A percentile compares a stretch with the other conserved stretches of the same genome.
phyloP scores from a whole-genome alignment of 2,888 invertebrate species.

The Ceratothoa steindachneri region DNA sequence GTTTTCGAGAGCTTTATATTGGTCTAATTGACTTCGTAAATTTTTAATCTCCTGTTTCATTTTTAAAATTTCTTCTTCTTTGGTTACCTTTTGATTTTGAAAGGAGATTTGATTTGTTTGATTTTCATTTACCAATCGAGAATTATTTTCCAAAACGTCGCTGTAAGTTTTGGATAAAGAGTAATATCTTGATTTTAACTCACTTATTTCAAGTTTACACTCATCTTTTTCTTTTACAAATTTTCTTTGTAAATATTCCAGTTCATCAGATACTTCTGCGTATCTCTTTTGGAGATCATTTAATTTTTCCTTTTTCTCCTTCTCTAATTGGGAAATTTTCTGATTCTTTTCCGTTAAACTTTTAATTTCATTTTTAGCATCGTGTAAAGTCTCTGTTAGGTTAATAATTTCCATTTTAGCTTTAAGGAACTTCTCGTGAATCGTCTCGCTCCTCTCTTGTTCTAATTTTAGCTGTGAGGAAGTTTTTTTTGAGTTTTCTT shows the following conservation, averaged over 20 bases:
- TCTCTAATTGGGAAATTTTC: not conserved
- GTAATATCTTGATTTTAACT: not conserved
- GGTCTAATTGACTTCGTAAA: conserved; percentile 17
- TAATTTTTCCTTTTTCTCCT: not conserved
- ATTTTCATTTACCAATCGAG: not conserved
- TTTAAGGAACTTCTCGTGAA: conserved; percentile 31
- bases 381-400: conserved; percentile 27
- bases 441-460: conserved; percentile 28
- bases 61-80: conserved; percentile 20
- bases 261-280: conserved; percentile 12
- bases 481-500: conserved; percentile 20
- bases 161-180: conserved; percentile 1
- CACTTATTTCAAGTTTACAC: not conserved
- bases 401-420: conserved; percentile 23
- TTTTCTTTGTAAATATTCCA: conserved; percentile 24
- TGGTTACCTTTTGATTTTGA: conserved; percentile 9
- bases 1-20: conserved; percentile 28
- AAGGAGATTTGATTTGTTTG: not conserved
- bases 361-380: conserved; percentile 25
- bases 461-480: conserved; percentile 26
- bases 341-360: conserved; percentile 21
- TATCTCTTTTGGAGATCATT: conserved; percentile 15
- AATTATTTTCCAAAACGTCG: not conserved
- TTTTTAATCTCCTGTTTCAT: conserved; percentile 23
- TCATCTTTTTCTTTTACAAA: conserved; percentile 21